Percentiles rank a stretch among this genome's conserved stretches.
These are phyloP conservation scores for Canis aureus DNA, from an alignment of 2,113 vertebrate species.

Conservation along the genomic window DNA sequence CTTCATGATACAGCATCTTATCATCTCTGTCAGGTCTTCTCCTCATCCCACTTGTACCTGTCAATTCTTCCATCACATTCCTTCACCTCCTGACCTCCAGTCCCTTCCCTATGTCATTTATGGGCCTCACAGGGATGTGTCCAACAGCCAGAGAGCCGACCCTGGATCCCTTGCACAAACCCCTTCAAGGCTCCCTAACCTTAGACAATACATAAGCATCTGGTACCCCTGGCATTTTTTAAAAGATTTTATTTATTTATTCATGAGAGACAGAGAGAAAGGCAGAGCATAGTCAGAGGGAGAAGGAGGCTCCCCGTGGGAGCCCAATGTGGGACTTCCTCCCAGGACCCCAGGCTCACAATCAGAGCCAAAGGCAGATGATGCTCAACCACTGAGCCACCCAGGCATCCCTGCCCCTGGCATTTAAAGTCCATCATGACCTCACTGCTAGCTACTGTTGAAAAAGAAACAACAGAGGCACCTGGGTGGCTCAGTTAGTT, in stretches of 20 bases:
- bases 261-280: no score
- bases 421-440: not conserved
- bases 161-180: fast-evolving
- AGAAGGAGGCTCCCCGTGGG: no score
- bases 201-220: not conserved
- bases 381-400: no score
- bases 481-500: no score
- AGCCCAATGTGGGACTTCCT: no score
- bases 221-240: not conserved
- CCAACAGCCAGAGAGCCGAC: not conserved
- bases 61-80: not conserved
- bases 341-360: no score
- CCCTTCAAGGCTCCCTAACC: not conserved
- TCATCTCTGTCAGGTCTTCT: not conserved
- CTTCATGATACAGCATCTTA: not conserved
- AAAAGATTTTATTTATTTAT: no score
- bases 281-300: no score
- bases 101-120: not conserved
- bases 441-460: not conserved
- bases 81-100: no score
- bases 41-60: not conserved
- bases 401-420: not conserved
- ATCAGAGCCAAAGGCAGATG: no score
- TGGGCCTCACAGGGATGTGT: no score
- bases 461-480: not conserved